phyloP scores from a whole-genome alignment of 1,140 invertebrate genomes.

The Caenorhabditis brenneri region DNA sequence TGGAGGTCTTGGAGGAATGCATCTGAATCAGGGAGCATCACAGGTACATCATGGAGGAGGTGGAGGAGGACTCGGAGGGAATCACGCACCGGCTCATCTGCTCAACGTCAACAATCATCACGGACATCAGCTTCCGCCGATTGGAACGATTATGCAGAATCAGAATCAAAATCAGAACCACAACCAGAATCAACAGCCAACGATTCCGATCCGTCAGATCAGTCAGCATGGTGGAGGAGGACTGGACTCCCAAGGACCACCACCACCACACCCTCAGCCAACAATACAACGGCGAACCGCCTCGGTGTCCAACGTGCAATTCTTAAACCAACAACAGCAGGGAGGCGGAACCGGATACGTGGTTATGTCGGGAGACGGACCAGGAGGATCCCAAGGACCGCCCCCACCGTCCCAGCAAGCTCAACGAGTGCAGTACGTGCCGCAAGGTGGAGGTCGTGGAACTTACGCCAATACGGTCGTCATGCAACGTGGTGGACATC shows the following conservation, averaged over 20 bases:
- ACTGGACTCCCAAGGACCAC: background rate
- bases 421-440: background rate
- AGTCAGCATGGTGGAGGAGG: too few species aligned
- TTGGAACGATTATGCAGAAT: background rate
- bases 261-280: background rate
- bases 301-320: background rate
- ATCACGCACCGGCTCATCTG: background rate
- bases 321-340: background rate
- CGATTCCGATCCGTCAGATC: background rate
- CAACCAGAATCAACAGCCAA: background rate
- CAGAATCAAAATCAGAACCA: too few species aligned
- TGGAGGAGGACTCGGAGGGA: background rate
- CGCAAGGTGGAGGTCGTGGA: background rate
- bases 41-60: too few species aligned
- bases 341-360: background rate
- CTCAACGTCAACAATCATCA: background rate
- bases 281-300: background rate
- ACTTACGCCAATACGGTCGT: background rate
- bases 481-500: too few species aligned
- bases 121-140: too few species aligned
- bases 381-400: background rate
- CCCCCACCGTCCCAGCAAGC: background rate
- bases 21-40: background rate
- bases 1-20: background rate
- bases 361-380: background rate